Conservation (phyloP, 64 coral and sea anemone genomes). For the Montipora sp. region DNA sequence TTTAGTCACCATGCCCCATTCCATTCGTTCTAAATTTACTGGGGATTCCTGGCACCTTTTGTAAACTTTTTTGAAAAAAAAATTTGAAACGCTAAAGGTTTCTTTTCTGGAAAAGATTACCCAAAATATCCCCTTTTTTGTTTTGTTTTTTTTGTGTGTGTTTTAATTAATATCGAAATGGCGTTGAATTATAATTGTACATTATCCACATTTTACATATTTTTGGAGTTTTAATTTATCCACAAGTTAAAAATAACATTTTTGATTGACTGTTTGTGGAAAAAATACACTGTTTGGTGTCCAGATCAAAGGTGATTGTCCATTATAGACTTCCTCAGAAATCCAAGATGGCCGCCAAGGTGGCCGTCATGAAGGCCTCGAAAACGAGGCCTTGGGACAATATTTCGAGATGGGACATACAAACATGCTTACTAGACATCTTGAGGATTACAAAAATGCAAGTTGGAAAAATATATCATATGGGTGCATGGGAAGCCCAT, state of each 20-base stretch:
- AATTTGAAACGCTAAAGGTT: background rate
- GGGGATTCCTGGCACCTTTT: background rate
- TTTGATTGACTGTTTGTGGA: background rate
- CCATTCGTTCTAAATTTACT: background rate
- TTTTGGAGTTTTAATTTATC: conserved; percentile 4
- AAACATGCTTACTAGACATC: background rate
- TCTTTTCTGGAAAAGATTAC: background rate
- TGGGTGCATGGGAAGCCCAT: too few species aligned
- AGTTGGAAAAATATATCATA: too few species aligned
- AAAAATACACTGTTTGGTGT: background rate
- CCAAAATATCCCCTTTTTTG: background rate
- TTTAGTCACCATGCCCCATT: conserved; percentile 45
- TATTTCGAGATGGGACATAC: background rate
- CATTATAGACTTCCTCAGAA: background rate
- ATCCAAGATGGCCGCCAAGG: background rate
- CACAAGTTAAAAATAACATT: background rate
- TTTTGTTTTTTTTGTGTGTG: too few species aligned
- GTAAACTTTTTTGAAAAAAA: background rate
- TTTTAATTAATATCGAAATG: background rate
- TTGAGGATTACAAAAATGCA: too few species aligned
- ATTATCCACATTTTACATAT: background rate
- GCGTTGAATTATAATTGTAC: background rate
- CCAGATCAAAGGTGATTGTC: conserved; percentile 10
- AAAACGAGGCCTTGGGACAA: background rate
- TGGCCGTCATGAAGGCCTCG: background rate